phyloP scores from a whole-genome alignment of 37 sponge, comb jelly and placozoan species.

The Tethya wilhelma region DNA sequence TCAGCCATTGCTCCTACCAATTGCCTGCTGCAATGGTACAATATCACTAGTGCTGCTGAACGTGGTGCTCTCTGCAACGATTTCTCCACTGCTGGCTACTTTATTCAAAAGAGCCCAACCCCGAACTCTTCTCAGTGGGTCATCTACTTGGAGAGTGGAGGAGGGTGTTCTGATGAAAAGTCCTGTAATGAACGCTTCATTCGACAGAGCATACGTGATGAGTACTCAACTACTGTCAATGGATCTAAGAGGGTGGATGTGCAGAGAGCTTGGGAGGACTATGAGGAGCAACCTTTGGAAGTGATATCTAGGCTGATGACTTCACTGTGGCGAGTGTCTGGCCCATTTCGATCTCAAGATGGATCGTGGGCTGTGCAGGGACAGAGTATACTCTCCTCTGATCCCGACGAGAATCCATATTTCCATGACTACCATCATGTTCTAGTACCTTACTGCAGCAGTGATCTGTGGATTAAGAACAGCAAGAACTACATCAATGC shows the following conservation, averaged over 20 bases:
- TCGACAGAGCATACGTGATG: background rate
- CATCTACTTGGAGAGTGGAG: conserved; percentile 71
- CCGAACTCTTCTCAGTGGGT: conserved; percentile 32
- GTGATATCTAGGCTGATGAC: conserved; percentile 63
- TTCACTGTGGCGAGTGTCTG: conserved; percentile 30
- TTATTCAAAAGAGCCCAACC: conserved; percentile 19
- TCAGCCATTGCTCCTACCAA: too few relatives aligned
- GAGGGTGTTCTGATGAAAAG: conserved; percentile 34
- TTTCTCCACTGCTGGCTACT: conserved; percentile 61
- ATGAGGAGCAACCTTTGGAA: background rate
- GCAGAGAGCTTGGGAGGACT: conserved; percentile 26
- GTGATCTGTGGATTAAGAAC: conserved; percentile 60
- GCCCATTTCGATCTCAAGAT: background rate
- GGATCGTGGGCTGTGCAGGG: conserved; percentile 20
- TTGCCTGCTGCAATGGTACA: too few relatives aligned
- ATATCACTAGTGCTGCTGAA: too few relatives aligned
- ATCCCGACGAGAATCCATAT: conserved; percentile 26
- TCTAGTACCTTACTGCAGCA: conserved; percentile 74
- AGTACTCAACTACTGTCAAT: conserved; percentile 17
- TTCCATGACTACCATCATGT: conserved; percentile 61
- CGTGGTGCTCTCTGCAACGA: too few relatives aligned
- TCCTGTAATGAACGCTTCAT: conserved; percentile 65
- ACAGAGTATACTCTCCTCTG: conserved; percentile 37
- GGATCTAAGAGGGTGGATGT: conserved; percentile 12
- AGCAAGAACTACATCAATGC: background rate